phyloP scores from a whole-genome alignment of 2,797 vertebrate genomes.

The Spatula versicolor region DNA sequence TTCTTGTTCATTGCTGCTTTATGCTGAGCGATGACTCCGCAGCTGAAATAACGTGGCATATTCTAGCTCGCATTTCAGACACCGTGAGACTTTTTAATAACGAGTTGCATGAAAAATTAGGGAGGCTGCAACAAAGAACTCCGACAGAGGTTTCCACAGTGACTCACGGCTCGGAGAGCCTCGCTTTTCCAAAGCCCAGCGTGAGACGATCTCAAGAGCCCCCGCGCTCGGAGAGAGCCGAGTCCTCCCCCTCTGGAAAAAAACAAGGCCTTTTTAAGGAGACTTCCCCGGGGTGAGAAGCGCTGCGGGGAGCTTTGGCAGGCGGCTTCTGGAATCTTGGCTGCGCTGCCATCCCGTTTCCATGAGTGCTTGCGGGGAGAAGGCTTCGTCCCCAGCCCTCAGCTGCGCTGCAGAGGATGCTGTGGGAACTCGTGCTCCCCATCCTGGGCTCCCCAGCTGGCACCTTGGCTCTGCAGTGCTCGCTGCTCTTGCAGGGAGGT shows the following conservation, averaged over 20 bases:
- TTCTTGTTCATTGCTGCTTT: slow-evolving; percentile 55
- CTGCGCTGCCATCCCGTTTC: neutral
- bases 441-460: neutral
- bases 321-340: neutral
- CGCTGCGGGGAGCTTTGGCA: neutral
- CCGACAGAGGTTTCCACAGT: slow-evolving; percentile 42
- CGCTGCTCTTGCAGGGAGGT: neutral
- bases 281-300: slow-evolving; percentile 10
- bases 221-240: neutral
- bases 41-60: slow-evolving; percentile 42
- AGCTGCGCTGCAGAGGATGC: neutral
- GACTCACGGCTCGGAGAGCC: slow-evolving; percentile 39
- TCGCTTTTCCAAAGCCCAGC: slow-evolving; percentile 47
- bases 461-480: neutral
- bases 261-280: slow-evolving; percentile 15
- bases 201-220: slow-evolving; percentile 40
- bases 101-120: slow-evolving; percentile 61
- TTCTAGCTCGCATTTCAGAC: slow-evolving; percentile 50
- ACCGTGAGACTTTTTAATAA: slow-evolving; percentile 63
- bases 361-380: neutral
- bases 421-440: neutral
- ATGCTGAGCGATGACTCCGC: slow-evolving; percentile 47
- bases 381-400: neutral
- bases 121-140: slow-evolving; percentile 64
- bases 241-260: slow-evolving; percentile 15